Base-by-base conservation (phyloP, 2,113 vertebrate genomes). In the Cyanoderma ruficeps region DNA sequence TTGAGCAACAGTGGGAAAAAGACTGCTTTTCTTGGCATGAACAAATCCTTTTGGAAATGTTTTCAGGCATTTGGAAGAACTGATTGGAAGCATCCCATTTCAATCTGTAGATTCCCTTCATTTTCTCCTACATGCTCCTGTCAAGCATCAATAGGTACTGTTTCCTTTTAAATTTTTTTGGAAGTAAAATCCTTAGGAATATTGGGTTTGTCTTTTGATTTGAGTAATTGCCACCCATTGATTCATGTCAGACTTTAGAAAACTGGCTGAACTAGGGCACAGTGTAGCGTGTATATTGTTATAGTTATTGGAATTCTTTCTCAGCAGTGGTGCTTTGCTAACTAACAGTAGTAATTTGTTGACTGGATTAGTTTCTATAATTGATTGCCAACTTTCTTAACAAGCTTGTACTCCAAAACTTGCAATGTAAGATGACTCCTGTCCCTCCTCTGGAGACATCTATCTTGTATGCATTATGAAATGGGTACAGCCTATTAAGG, bases 401-500 rank as follows among this genome's bases (percentile, higher is more conserved):
- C 52, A 94, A 92, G 86, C 46, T 93, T 63, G 24, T 92, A 30
- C 33, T 78, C 30, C 33, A 53, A 87, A 78, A 95, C 61, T 97
- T 90, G 92, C 90, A 93, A 72, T 33, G 8, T 50, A 65, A 95
- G 76, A 50, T 1, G 5, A 30, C 41, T 96, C 28, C 17, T 95
- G 46, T 89, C 64, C 56, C 78, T 95, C 79, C 83, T 79, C 86
- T 76, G 79, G 71, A 93, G 96, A 77, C 88, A 69, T 59, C 83
- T 96, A 46, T 92, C 93, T 95, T 96, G 63, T 94, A 75, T 87
- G 96, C 88, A 89, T 96, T 97, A 70, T 94, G 81, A 94, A 97
- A 92, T 96, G 94, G 96, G 95, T 93, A 91, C 65, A 93, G 94
- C 82, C 87, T 97, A 57, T 97, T 97, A 96, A 96, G 90, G 93